These are phyloP conservation scores for Mantis religiosa DNA, from an alignment of 2,888 invertebrate species.

Conservation along the genomic window DNA sequence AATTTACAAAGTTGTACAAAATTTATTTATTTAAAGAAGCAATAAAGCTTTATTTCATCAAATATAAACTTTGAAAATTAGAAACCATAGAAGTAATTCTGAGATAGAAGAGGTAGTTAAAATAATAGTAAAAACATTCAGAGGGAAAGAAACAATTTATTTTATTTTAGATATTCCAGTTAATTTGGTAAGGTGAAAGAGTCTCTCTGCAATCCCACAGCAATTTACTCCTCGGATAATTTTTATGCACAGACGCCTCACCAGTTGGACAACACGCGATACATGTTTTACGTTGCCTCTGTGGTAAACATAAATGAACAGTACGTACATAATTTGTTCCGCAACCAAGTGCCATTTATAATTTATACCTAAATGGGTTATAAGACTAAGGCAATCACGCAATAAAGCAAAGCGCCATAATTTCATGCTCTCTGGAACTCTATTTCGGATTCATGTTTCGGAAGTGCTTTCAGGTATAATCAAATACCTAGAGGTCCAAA, in stretches of 20 bases:
- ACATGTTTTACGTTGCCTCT: neutral
- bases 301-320: neutral
- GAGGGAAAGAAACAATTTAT: neutral
- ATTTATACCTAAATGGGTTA: neutral
- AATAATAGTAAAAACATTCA: too few relatives aligned
- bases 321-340: neutral
- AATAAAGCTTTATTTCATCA: too few relatives aligned
- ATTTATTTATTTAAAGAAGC: too few relatives aligned
- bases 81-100: too few relatives aligned
- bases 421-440: neutral
- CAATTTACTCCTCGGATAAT: neutral
- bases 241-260: neutral
- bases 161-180: neutral
- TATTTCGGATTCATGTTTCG: neutral
- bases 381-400: neutral
- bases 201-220: neutral
- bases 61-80: too few relatives aligned
- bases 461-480: neutral
- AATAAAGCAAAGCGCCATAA: neutral
- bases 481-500: neutral
- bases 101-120: too few relatives aligned
- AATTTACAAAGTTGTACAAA: too few relatives aligned
- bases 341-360: neutral
- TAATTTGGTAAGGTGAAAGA: neutral
- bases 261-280: neutral